Evolutionary conservation across 1,140 invertebrate species (phyloP), one percentile per base, ranked within the genome.

Genomic region (Dryas iulia): DNA sequence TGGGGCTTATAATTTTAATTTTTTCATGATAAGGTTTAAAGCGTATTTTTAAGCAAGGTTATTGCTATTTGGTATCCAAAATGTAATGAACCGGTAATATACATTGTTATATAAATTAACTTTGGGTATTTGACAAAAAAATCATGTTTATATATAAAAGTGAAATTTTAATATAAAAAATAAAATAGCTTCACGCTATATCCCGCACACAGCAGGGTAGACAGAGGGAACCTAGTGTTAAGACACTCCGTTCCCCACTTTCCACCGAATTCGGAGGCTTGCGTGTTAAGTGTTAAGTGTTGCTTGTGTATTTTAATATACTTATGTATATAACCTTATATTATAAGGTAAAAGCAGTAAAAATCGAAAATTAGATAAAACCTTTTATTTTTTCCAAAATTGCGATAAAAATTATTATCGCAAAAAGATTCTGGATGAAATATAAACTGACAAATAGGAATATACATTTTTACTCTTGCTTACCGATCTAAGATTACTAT

Each of bases 51-150:
- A 69, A 61, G 25, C 60, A 66, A 26, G 70, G 59, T 72, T 63
- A 63, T 66, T 63, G 26, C 67, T 57, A 53, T 71, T 76, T 71
- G 69, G 72, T 69, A 73, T 73, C 68, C 66, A 76, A 73, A 74
- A 72, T 64, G 67, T 76, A 35, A 61, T 70, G 53, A 72, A 61
- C 70, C 64, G 58, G 10, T 39, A 35, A 26, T 58, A 54, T 56
- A 35, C 5, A 35, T 56, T n/a, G n/a, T n/a, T 63, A 64, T 23
- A 39, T 64, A 31, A 18, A 60, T 30, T 3, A 26, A 33, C 63
- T 57, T 31, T 25, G 39, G 39, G 39, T 47, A 47, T 47, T 47
- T 47, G 39, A 63, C 58, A 63, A 71, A 59, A 28, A 26, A 0
- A 10, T 14, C 14, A 52, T 60, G 56, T 25, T 66, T n/a, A n/a